Percentiles rank a stretch among this genome's conserved stretches.
phyloP scores from a whole-genome alignment of 35 echinoderm and acorn worm species.

The Heliocidaris tuberculata region DNA sequence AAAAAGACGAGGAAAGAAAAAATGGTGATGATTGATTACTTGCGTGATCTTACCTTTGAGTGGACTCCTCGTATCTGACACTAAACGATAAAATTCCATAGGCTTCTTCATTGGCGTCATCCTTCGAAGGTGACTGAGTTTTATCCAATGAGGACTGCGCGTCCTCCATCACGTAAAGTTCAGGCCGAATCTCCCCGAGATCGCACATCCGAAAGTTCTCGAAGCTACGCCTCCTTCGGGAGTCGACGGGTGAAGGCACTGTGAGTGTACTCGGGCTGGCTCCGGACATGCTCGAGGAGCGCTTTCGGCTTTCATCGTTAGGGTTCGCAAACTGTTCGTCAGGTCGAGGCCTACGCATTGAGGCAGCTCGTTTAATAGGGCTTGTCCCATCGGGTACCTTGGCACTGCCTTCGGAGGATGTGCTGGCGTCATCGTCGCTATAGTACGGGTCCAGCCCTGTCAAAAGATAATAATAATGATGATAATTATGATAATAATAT shows the following conservation, averaged over 20 bases:
- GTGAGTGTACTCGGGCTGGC: constrained; percentile 47
- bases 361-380: constrained; percentile 42
- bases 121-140: constrained; percentile 36
- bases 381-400: constrained; percentile 18
- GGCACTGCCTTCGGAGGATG: constrained; percentile 35
- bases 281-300: constrained; percentile 46
- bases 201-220: constrained; percentile 55
- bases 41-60: neutral
- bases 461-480: neutral
- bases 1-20: no score
- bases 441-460: constrained; percentile 40
- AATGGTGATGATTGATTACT: neutral
- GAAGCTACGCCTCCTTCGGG: constrained; percentile 47
- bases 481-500: neutral
- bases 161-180: constrained; percentile 48
- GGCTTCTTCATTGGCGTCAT: constrained; percentile 41
- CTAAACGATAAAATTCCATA: constrained; percentile 41
- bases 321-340: constrained; percentile 34
- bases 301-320: constrained; percentile 39
- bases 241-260: constrained; percentile 48
- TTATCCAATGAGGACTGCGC: constrained; percentile 25
- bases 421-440: constrained; percentile 46
- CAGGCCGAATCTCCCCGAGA: constrained; percentile 37
- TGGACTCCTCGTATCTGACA: constrained; percentile 36
- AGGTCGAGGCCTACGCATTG: neutral